phyloP scores from a whole-genome alignment of 2,113 vertebrate genomes.

The Thalassoma bifasciatum region DNA sequence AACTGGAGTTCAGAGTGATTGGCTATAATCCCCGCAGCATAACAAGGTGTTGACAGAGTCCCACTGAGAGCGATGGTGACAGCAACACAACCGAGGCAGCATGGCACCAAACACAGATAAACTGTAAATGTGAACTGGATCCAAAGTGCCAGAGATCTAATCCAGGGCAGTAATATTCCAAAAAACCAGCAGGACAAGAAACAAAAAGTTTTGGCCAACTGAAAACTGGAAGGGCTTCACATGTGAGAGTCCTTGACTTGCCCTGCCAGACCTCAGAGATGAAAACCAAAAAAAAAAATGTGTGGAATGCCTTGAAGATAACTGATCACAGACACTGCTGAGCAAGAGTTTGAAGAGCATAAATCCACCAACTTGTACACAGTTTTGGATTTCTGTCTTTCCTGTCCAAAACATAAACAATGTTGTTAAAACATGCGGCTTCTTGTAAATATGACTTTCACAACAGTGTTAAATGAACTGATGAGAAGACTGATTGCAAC shows the following conservation, averaged over 20 bases:
- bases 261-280: constrained; percentile 31
- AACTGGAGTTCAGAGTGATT: background rate
- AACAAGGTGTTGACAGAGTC: background rate
- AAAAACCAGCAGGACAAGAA: constrained; percentile 34
- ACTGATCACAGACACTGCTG: constrained; percentile 13
- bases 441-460: constrained; percentile 10
- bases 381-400: constrained; percentile 12
- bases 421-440: background rate
- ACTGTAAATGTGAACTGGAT: constrained; percentile 5
- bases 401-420: background rate
- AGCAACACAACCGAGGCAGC: background rate
- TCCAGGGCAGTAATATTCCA: constrained; percentile 23
- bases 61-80: background rate
- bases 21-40: background rate
- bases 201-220: constrained; percentile 38
- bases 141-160: constrained; percentile 40
- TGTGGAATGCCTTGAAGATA: constrained; percentile 59
- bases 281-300: constrained; percentile 29
- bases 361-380: background rate
- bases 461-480: background rate
- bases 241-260: constrained; percentile 34
- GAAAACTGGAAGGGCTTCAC: constrained; percentile 44
- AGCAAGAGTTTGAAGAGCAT: background rate
- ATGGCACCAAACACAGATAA: constrained; percentile 20
- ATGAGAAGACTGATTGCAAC: background rate